Percentiles rank a stretch among this genome's conserved stretches.
Conservation (phyloP, 2,113 vertebrate genomes). For the Panurus biarmicus region DNA sequence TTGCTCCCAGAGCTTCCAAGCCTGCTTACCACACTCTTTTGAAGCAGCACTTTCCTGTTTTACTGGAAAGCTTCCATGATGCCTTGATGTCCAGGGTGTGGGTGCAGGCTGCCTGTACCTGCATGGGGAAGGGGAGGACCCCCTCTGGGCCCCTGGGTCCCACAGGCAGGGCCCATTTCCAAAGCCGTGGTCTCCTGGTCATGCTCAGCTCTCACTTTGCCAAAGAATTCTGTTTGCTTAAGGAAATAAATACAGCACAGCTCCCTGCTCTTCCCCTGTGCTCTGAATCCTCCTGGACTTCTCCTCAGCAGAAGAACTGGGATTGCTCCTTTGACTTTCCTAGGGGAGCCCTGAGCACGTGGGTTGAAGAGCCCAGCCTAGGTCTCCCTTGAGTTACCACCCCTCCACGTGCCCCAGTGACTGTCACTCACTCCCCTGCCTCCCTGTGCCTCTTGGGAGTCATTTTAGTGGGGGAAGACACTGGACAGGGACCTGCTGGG, state of each 20-base stretch:
- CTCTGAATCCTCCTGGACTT: neutral
- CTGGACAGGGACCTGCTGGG: neutral
- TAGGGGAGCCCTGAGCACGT: neutral
- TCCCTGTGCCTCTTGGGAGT: neutral
- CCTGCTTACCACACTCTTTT: neutral
- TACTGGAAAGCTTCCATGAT: neutral
- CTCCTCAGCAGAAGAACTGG: neutral
- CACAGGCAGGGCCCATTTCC: neutral
- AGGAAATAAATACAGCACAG: neutral
- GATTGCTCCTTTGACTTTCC: neutral
- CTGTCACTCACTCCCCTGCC: neutral
- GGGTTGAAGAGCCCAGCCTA: neutral
- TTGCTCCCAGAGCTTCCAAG: neutral
- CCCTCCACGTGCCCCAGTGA: neutral
- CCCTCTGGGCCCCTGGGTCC: rapidly evolving
- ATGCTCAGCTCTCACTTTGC: neutral
- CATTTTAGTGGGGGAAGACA: neutral
- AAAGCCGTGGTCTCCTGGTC: neutral
- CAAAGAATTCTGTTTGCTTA: neutral
- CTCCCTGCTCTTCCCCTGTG: neutral
- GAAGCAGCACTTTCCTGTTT: neutral
- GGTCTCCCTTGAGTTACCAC: neutral
- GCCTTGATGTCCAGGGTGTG: neutral
- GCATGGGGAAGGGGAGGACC: neutral
- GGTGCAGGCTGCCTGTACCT: neutral